These are phyloP conservation scores for Tachina grossa DNA, from an alignment of 2,888 invertebrate genomes.

Conservation along the genomic window DNA sequence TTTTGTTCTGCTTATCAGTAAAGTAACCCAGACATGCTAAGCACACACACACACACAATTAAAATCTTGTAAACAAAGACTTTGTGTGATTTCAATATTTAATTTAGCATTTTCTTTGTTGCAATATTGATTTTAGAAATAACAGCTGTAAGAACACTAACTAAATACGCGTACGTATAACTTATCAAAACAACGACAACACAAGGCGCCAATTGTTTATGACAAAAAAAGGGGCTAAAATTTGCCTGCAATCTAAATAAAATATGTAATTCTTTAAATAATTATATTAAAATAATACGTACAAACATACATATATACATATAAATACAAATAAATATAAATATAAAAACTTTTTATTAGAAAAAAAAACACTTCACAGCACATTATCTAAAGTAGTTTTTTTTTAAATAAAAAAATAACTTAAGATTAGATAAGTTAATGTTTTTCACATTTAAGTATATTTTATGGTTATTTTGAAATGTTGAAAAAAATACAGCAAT, in stretches of 20 bases:
- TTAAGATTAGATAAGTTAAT: conserved; percentile 43
- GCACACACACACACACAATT: not conserved
- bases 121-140: conserved; percentile 55
- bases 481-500: not conserved
- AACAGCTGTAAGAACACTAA: conserved; percentile 15
- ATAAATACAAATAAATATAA: no score
- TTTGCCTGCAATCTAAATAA: conserved; percentile 33
- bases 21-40: conserved; percentile 50
- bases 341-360: not conserved
- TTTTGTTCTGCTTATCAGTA: conserved; percentile 33
- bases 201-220: conserved; percentile 42
- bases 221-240: conserved; percentile 37
- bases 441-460: not conserved
- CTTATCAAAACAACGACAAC: conserved; percentile 35
- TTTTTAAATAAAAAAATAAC: not conserved
- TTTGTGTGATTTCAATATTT: conserved; percentile 32
- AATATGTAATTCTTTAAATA: conserved; percentile 4
- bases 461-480: not conserved
- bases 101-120: conserved; percentile 56
- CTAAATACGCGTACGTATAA: conserved; percentile 13
- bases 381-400: conserved; percentile 15
- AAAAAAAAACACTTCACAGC: not conserved
- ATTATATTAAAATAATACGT: not conserved
- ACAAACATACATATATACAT: no score
- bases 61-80: conserved; percentile 20